Base-by-base conservation (phyloP, 92 coral and sea anemone genomes). In the Plumapathes pennacea region DNA sequence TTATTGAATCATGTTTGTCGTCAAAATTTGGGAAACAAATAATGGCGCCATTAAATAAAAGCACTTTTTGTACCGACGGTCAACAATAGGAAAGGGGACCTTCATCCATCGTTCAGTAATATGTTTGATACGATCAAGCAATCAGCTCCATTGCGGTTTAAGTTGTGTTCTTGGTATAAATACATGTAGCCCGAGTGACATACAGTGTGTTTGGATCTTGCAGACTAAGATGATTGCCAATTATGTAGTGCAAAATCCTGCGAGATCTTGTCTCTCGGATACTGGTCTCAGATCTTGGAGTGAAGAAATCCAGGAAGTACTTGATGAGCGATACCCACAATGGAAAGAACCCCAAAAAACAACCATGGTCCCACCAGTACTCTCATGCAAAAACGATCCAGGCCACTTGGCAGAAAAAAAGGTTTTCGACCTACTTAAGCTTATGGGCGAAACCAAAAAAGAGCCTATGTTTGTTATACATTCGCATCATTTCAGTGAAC, bases 401-500 rank as follows among this genome's bases (percentile, higher is more conserved):
- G 81, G 81, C 6, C 18, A n/a, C 9, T 20, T 4, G 0, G 49
- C 81, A 32, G 75, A 76, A 38, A 28, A 66, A 6, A 10, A 14
- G 3, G 22, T 75, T 0, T 75, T 46, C 28, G 7, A 38, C 22
- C 27, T 57, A 38, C 45, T 76, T 4, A 31, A 67, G 12, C 5
- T 38, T 34, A 28, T 57, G 28, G 76, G 83, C 5, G 12, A 39
- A 0, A 10, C 2, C 0, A 15, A 33, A 2, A 34, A 39, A 0
- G 61, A 76, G 14, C 76, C 76, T 0, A 76, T 76, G 83, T 76
- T 76, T 57, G 83, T 76, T 17, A 54, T 67, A 0, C 76, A 76
- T 49, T 67, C 83, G 0, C 49, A 17, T 37, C 10, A 5, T 30
- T 69, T 56, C 20, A 49, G 31, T 10, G 68, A 57, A 17, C 15